Evolutionary conservation across 2,888 invertebrate species (phyloP), one percentile per base, ranked within the genome.

Genomic region (Lithophane ornitopus): DNA sequence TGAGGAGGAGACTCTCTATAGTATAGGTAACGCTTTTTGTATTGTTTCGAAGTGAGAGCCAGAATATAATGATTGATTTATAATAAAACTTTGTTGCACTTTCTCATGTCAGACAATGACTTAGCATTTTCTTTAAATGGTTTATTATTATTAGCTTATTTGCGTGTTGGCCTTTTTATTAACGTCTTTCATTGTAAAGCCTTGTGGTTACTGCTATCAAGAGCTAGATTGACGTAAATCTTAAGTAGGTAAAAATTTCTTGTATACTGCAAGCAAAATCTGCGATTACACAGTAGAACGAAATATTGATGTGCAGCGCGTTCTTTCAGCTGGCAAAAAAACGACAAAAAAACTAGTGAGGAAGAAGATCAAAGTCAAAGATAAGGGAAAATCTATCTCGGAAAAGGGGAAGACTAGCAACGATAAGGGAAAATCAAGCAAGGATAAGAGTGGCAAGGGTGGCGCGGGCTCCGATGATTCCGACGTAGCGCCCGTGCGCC

Each of bases 401-500:
- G 73, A 77, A 0, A 83, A 83, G n/a, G 65, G 72, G 12, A 79
- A 79, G 54, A 34, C 71, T n/a, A 76, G 34, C n/a, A 76, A 65
- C n/a, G 82, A 78, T 14, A 81, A 81, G 59, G 70, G 74, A 0
- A 82, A 82, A 34, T 66, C 81, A 1, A 73, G 88, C 86, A 26
- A 92, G 90, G 63, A 74, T 66, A 14, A 92, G 91, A 66, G 81
- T 1, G 76, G 86, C 0, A 77, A 77, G 52, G 84, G 85, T 0
- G 89, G 89, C 0, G 74, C 85, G 0, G 91, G 94, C 0, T 58
- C 58, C 8, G 28, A 59, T 9, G 94, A 96, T 2, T 92, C 93
- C 0, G 96, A 95, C 66, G 89, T 94, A 34, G 92, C 97, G 26
- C 97, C 97, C 0, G 98, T 98, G 8, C 95, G 99, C 12, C 98